Conservation (phyloP, 2,888 invertebrate species). For the Xanthia icteritia region DNA sequence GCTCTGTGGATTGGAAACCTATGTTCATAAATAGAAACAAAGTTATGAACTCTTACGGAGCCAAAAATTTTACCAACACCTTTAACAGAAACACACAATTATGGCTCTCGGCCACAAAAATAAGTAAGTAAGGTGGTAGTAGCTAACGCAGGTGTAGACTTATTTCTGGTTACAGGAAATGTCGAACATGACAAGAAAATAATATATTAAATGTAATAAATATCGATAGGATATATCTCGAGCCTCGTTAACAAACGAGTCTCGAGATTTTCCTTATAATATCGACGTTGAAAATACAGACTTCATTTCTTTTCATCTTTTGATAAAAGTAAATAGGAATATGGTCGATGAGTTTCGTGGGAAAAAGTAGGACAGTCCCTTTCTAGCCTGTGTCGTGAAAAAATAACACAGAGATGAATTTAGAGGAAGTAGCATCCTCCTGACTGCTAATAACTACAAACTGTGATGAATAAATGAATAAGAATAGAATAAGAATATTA, state of each 20-base stretch:
- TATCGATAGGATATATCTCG: constrained; percentile 26
- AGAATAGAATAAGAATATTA: too few species aligned
- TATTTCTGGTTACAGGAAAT: constrained; percentile 26
- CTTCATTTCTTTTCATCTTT: constrained; percentile 43
- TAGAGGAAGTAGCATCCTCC: background rate
- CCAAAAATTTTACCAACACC: background rate
- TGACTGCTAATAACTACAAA: too few species aligned
- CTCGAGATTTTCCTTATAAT: constrained; percentile 20
- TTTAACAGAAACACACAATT: background rate
- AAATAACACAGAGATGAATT: background rate
- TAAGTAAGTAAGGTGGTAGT: too few species aligned
- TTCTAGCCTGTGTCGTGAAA: background rate
- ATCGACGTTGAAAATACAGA: constrained; percentile 39
- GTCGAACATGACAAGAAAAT: constrained; percentile 39
- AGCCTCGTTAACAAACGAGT: too few species aligned
- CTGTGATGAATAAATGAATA: too few species aligned
- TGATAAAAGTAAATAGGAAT: constrained; percentile 38
- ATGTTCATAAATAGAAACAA: background rate
- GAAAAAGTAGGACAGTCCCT: background rate
- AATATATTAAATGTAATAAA: constrained; percentile 39
- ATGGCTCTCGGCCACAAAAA: background rate
- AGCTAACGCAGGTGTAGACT: background rate
- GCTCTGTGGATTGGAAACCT: background rate
- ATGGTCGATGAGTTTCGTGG: constrained; percentile 39
- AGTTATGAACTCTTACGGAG: background rate